Base-by-base conservation (phyloP, 2,113 vertebrate species). In the Onychostoma macrolepis region DNA sequence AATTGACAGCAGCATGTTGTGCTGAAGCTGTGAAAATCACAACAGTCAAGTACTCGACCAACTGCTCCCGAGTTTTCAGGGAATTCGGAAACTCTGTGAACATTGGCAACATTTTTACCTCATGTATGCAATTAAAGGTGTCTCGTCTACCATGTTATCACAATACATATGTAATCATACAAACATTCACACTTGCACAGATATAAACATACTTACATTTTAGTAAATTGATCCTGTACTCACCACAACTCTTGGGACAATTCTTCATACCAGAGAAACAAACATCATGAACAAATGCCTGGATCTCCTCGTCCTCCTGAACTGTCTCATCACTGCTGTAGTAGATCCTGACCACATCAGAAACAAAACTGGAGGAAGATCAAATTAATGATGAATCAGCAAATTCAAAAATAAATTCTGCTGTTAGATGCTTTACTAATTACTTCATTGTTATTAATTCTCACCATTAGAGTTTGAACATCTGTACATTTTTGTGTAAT, bases 241-340 rank as follows among this genome's bases (percentile, higher is more conserved):
- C 89, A 99, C 98, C 98, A 87, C 97, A 97, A 56, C 93, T 19
- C 90, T 99, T 97, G 1, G 33, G 19, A 45, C 92, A 92, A 58
- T 97, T 96, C 76, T 96, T 96, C 96, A 99, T 96, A 24, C 98
- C 98, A 0, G 97, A 99, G 92, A 96, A 92, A 0, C 96, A 96
- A 17, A 97, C 93, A 3, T 99, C 98, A 87, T 97, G 98, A 88
- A 97, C 87, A 2, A 99, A 99, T 65, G 96, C 97, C 91, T 99
- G 97, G 71, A 99, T 96, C 87, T 99, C 98, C 85, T 91, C 91
- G 28, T 99, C 98, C 36, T 90, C 93, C 88, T 89, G 93, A 84
- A 99, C 93, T 7, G 85, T 91, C 84, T 96, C 93, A 1, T 99
- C 96, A 0, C 91, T 95, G 85, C 92, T 88, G n/a, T 99, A 99